Conservation (phyloP, 2,113 vertebrate genomes). For the Gymnogyps californianus region DNA sequence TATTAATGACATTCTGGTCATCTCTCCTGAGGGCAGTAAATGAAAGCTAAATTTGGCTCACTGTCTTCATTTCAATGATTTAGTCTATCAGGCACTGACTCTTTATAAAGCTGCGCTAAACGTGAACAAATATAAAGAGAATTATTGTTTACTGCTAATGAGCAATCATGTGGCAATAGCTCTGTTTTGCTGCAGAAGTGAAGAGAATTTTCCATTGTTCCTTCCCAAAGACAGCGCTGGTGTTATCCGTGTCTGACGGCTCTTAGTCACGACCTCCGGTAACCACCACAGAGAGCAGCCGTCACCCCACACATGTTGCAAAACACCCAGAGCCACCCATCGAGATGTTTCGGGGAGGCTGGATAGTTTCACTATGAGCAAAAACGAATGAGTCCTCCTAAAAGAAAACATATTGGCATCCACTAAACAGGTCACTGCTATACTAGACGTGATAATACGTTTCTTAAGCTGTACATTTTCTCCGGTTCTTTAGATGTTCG, state of each 20-base stretch:
- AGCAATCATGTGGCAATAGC: background rate
- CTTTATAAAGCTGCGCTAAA: background rate
- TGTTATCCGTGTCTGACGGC: background rate
- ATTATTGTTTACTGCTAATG: background rate
- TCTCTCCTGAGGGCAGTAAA: background rate
- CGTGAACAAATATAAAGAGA: background rate
- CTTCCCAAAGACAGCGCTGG: background rate
- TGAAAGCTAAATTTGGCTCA: background rate
- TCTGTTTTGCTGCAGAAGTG: background rate
- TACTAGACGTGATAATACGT: background rate
- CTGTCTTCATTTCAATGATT: background rate
- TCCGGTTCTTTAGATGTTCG: slow-evolving; percentile 39
- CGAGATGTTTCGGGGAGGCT: slow-evolving; percentile 12
- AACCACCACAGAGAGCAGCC: background rate
- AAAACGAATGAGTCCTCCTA: slow-evolving; percentile 44
- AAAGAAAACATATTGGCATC: slow-evolving; percentile 64
- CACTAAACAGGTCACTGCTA: slow-evolving; percentile 51
- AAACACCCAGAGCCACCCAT: slow-evolving; percentile 60
- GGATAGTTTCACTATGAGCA: slow-evolving; percentile 44
- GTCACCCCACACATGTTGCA: background rate
- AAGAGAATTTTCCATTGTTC: background rate
- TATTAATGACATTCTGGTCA: background rate
- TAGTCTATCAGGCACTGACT: background rate
- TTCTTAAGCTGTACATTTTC: slow-evolving; percentile 45
- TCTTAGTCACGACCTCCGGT: background rate